Evolutionary conservation across 2,888 invertebrate genomes (phyloP), one percentile per base, ranked within the genome.

Genomic region (Caenorhabditis doughertyi): DNA sequence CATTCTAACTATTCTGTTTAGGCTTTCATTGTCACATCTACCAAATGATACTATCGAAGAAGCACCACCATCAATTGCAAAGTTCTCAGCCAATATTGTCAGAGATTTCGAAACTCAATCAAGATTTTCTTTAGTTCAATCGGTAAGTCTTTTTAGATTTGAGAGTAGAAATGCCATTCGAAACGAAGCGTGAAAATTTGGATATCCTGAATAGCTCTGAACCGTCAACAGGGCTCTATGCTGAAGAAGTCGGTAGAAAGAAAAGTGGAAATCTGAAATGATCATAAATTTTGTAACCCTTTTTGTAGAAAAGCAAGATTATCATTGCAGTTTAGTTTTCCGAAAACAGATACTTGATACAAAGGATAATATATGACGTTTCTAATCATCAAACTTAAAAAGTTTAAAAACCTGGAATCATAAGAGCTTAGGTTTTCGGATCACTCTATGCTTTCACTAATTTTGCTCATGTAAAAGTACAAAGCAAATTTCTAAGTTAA

Each of bases 41-140:
- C 62, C 72, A n/a, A 53, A 55, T 25, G 68, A 74, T n/a, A 81
- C 74, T 0, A 68, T 73, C 55, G 74, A 81, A 60, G 79, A 81
- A 29, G 81, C 81, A 8, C 81, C 81, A 29, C 39, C 65, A n/a
- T 81, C 81, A 8, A 70, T 81, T 51, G 56, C 64, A 21, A 27
- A 71, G 35, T 76, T 84, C 44, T 74, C 82, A 1, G 60, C 77
- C 23, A 68, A 82, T 53, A 79, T 84, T 39, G 16, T 82, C 29
- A 35, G 62, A 11, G 72, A 71, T 27, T 84, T 84, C 56, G 73
- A 84, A 47, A 21, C 68, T 11, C 82, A 84, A 11, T 83, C 84
- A 11, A 44, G 65, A 8, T 83, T 80, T 29, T 65, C 67, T 0
- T 13, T 83, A 49, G 65, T 84, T 49, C 55, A 82, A 53, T 44